These are phyloP conservation scores for Euspilapteryx auroguttella DNA, from an alignment of 2,888 invertebrate species.

Conservation along the genomic window DNA sequence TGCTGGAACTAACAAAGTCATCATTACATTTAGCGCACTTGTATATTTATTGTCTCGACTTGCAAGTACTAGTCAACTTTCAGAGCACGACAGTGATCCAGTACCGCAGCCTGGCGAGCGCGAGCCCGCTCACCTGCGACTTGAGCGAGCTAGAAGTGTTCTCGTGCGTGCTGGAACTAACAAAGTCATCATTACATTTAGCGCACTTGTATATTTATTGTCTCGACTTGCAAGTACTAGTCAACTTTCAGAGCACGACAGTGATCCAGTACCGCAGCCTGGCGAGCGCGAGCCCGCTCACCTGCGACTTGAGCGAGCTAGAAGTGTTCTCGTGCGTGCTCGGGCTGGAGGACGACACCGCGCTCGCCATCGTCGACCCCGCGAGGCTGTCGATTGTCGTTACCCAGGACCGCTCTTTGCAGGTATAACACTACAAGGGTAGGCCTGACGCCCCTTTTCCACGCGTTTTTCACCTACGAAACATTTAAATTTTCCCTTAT, in stretches of 20 bases:
- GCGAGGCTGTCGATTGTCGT: conserved; percentile 80
- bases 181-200: no score
- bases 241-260: conserved; percentile 78
- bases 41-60: no score
- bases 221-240: no score
- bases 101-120: conserved; percentile 69
- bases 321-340: conserved; percentile 93
- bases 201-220: no score
- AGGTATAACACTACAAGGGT: no score
- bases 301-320: conserved; percentile 86
- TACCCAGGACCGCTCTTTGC: conserved; percentile 47
- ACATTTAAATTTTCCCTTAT: no score
- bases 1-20: no score
- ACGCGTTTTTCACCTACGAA: no score
- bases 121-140: conserved; percentile 82
- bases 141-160: conserved; percentile 91
- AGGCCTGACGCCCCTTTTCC: no score
- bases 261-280: conserved; percentile 78
- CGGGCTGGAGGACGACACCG: conserved; percentile 90
- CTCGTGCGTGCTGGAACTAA: no score
- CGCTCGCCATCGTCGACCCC: conserved; percentile 92
- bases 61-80: no score
- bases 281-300: conserved; percentile 66
- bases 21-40: no score
- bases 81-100: conserved; percentile 87